Evolutionary conservation across 2,113 vertebrate genomes (phyloP).

Genomic region (Pyrgilauda ruficollis): DNA sequence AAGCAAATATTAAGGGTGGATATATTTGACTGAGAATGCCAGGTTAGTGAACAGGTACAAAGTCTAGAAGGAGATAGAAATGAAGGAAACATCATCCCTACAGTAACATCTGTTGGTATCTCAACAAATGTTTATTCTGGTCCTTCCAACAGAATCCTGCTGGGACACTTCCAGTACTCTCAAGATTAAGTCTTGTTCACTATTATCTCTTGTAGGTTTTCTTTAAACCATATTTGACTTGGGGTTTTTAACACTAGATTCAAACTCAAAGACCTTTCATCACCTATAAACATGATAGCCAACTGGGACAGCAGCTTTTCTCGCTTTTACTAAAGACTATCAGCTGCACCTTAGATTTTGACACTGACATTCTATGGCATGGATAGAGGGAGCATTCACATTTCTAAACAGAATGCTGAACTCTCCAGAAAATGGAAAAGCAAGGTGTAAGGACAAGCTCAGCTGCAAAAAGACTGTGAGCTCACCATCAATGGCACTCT

Average conservation of each 20-base stretch:
- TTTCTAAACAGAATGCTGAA: background rate
- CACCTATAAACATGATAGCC: background rate
- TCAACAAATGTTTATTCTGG: background rate
- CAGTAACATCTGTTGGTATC: background rate
- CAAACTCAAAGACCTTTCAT: background rate
- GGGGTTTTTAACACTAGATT: background rate
- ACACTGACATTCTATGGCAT: background rate
- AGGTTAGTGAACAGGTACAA: background rate
- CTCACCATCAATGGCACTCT: fast-evolving
- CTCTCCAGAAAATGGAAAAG: background rate
- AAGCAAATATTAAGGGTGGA: background rate
- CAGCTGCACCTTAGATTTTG: background rate
- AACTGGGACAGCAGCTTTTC: background rate
- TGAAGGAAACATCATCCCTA: background rate
- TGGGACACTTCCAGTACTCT: background rate
- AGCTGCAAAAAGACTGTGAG: background rate
- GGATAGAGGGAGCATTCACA: background rate
- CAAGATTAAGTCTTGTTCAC: background rate
- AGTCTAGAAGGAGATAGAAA: background rate
- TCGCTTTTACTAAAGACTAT: background rate
- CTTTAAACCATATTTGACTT: background rate
- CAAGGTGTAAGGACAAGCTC: background rate
- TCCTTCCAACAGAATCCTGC: background rate
- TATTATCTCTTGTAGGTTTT: background rate
- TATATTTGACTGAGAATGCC: background rate